These are phyloP conservation scores for Sminthurides aquaticus DNA, from an alignment of 2,888 invertebrate genomes.

Conservation along the genomic window DNA sequence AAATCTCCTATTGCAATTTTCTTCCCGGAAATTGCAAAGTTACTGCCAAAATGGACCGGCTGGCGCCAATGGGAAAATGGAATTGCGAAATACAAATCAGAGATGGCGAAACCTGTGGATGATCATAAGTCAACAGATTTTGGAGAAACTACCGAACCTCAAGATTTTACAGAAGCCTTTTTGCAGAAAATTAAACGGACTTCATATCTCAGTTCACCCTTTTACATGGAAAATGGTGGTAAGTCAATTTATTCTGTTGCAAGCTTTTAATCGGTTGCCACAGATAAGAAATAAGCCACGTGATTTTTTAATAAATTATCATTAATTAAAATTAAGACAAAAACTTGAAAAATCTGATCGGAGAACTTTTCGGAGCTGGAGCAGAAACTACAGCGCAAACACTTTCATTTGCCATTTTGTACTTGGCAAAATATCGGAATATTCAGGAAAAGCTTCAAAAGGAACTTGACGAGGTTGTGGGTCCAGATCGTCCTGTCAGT, in stretches of 20 bases:
- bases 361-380: constrained; percentile 17
- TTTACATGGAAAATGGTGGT: constrained; percentile 9
- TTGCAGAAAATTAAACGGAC: background rate
- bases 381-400: constrained; percentile 13
- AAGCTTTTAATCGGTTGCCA: too few relatives aligned
- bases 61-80: background rate
- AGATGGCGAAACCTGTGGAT: background rate
- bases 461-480: constrained; percentile 10
- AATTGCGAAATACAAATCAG: background rate
- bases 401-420: constrained; percentile 9
- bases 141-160: background rate
- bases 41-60: background rate
- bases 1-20: background rate
- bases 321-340: background rate
- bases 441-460: constrained; percentile 6
- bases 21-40: background rate
- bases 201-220: background rate
- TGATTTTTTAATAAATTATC: too few relatives aligned
- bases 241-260: too few relatives aligned
- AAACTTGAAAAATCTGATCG: background rate
- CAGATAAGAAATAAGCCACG: too few relatives aligned
- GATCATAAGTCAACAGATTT: background rate
- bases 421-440: constrained; percentile 6
- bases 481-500: background rate
- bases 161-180: constrained; percentile 1